Percentiles rank a stretch among this genome's conserved stretches.
phyloP scores from a whole-genome alignment of 2,113 vertebrate species.

The Okapia johnstoni region DNA sequence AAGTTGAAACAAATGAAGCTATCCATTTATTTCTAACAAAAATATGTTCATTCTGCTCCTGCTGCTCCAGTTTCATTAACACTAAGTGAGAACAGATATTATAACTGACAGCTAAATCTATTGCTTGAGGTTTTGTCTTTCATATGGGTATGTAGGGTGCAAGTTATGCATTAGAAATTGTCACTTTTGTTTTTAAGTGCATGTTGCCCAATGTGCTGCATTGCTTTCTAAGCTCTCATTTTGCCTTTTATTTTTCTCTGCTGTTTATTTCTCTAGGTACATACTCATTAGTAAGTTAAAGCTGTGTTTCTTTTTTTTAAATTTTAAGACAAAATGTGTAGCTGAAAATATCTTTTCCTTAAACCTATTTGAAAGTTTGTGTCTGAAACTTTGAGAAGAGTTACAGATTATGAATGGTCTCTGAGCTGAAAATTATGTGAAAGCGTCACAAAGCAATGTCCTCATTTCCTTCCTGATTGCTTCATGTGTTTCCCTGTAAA shows the following conservation, averaged over 20 bases:
- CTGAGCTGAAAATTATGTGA: not conserved
- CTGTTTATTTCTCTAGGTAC: constrained; percentile 36
- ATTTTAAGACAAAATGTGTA: not conserved
- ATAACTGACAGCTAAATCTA: not conserved
- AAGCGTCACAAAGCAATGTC: not conserved
- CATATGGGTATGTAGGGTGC: not conserved
- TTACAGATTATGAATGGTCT: not conserved
- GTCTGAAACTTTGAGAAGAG: not conserved
- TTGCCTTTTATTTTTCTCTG: constrained; percentile 25
- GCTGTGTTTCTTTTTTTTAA: not conserved
- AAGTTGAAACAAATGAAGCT: constrained; percentile 16
- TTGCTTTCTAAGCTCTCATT: not conserved
- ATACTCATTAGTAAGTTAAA: constrained; percentile 35
- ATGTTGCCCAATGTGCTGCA: not conserved
- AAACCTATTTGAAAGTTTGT: not conserved
- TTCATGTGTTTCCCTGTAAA: not conserved
- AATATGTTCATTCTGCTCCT: not conserved
- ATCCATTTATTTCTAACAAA: constrained; percentile 6
- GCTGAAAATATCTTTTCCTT: constrained; percentile 1
- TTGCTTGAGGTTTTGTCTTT: not conserved
- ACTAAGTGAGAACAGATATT: constrained; percentile 30
- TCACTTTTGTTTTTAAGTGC: constrained; percentile 34
- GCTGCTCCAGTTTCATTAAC: constrained; percentile 24
- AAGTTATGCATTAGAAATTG: constrained; percentile 8
- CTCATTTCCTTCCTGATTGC: not conserved